Conservation (phyloP, 1,140 invertebrate species). For the Diorhabda carinulata region DNA sequence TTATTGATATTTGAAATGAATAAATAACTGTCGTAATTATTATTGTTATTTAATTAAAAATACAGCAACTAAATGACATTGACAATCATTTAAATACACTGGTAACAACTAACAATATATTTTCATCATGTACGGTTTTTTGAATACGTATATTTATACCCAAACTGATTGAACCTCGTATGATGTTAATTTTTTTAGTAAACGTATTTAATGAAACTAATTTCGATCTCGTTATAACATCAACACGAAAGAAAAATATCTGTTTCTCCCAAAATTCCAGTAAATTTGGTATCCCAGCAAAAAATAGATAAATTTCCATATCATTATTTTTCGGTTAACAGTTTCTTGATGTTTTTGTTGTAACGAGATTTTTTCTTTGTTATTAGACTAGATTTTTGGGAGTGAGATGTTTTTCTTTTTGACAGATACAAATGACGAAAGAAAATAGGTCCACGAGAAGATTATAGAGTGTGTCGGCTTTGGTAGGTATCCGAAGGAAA, state of each 20-base stretch:
- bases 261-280: conserved; percentile 42
- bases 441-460: conserved; percentile 47
- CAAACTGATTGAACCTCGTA: no score
- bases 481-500: conserved; percentile 12
- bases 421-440: conserved; percentile 60
- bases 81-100: no score
- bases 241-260: conserved; percentile 44
- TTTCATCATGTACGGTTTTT: no score
- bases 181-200: no score
- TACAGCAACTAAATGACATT: no score
- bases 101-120: no score
- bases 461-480: neutral
- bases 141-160: no score
- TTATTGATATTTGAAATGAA: no score
- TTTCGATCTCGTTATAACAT: conserved; percentile 51
- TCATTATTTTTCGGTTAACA: no score
- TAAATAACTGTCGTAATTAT: no score
- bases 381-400: conserved; percentile 37
- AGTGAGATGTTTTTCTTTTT: conserved; percentile 54
- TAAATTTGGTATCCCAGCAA: conserved; percentile 25
- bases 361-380: conserved; percentile 53
- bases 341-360: conserved; percentile 42
- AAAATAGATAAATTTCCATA: neutral
- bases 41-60: no score
- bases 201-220: no score